Base-by-base conservation (phyloP, 2,113 vertebrate genomes). In the human region DNA sequence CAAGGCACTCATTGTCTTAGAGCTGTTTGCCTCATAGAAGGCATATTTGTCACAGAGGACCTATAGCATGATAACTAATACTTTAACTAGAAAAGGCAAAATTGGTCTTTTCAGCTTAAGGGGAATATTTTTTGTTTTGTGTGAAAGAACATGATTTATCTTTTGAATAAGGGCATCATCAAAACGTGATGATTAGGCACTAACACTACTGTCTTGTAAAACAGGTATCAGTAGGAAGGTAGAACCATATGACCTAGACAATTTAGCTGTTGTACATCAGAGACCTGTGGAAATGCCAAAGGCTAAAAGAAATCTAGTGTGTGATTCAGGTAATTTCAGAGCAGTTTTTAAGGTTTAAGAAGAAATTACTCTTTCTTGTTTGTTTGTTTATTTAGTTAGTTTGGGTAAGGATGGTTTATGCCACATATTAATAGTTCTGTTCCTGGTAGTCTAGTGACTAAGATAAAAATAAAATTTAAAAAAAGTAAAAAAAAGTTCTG, bases 291-390 rank as follows among this genome's bases (percentile, higher is more conserved):
- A 95, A 75, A 90, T 66, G 30, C 6, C 11, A 90, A 72, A 97
- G 48, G 40, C 35, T 40, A 84, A 82, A 23, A 45, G 35, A 93
- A 89, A 80, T 23, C 38, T 66, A 2, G 1, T 23, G 3, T 57
- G 35, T 95, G n/a, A 82, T 38, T 35, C 32, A 70, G 27, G n/a
- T 83, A 76, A 82, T 55, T 86, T 18, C 16, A 43, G 8, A 93
- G 22, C 2, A 73, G 64, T 50, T 95, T 80, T 70, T 92, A 85
- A 78, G 35, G 50, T 93, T 96, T 89, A 81, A 75, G 55, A 93
- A 50, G 45, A 78, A 68, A 89, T 52, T 13, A 52, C 6, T 50
- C 32, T 92, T 82, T 84, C 18, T 52, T 88, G 8, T 38, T 83
- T 79, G 11, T 38, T 83, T 79, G 23, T 45, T 86, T 9, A 17